Percentiles rank a stretch among this genome's conserved stretches.
phyloP scores from a whole-genome alignment of 2,797 vertebrate species.

The Atherinosoma microstoma region DNA sequence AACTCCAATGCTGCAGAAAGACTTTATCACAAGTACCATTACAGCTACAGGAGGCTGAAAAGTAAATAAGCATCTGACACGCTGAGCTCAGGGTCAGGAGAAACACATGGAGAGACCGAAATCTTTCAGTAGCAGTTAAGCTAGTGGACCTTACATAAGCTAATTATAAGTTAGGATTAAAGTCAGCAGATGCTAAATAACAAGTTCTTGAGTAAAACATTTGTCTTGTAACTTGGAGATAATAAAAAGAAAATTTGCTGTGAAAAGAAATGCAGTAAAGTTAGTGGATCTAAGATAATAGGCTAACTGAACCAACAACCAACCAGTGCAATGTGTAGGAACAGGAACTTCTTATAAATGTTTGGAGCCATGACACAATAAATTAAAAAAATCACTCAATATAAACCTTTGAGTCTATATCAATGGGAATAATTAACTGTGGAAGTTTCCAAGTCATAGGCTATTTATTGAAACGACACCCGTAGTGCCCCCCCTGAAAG shows the following conservation, averaged over 20 bases:
- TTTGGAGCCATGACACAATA: too few species aligned
- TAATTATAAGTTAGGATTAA: background rate
- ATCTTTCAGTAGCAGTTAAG: background rate
- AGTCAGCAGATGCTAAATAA: background rate
- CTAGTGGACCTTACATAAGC: background rate
- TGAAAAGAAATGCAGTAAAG: background rate
- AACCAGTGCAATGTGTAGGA: background rate
- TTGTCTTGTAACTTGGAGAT: background rate
- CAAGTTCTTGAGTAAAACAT: background rate
- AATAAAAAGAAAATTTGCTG: background rate
- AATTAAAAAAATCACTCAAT: too few species aligned
- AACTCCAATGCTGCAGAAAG: conserved; percentile 1
- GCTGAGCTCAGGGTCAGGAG: background rate
- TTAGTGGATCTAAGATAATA: background rate
- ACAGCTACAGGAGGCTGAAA: background rate
- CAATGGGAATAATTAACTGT: background rate
- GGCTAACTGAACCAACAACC: background rate
- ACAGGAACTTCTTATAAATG: background rate
- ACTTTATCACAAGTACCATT: conserved; percentile 1
- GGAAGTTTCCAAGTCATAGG: background rate
- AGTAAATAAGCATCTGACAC: conserved; percentile 1
- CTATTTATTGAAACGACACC: background rate
- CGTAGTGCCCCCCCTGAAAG: background rate
- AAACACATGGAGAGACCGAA: background rate
- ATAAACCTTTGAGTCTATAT: background rate